Conservation (phyloP, 1,140 invertebrate genomes). For the Aricia agestis region DNA sequence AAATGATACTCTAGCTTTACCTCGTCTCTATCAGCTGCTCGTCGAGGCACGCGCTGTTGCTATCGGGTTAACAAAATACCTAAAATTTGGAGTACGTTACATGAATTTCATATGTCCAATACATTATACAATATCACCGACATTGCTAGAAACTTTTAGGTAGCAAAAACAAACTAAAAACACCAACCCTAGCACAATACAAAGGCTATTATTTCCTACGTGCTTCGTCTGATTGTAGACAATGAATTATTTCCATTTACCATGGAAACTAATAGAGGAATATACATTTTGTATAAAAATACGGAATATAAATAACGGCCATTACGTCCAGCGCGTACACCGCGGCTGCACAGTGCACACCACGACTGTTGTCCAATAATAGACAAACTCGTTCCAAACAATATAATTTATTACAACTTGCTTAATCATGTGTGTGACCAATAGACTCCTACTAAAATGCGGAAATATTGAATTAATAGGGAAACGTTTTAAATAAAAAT, state of each 20-base stretch:
- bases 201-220: background rate
- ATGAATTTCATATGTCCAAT: too few relatives aligned
- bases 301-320: background rate
- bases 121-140: too few relatives aligned
- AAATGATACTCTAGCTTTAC: too few relatives aligned
- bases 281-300: constrained; percentile 9
- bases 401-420: constrained; percentile 3
- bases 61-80: too few relatives aligned
- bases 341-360: background rate
- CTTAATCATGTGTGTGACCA: background rate
- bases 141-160: background rate
- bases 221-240: background rate
- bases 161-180: background rate
- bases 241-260: background rate
- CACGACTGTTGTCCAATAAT: constrained; percentile 5
- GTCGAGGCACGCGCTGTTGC: too few relatives aligned
- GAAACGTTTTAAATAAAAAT: too few relatives aligned
- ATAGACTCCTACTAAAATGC: too few relatives aligned
- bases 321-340: background rate
- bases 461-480: too few relatives aligned
- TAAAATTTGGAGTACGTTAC: too few relatives aligned
- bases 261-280: background rate
- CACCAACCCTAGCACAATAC: background rate
- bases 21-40: too few relatives aligned
- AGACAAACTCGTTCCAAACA: constrained; percentile 8